A percentile compares a stretch with the other conserved stretches of the same genome.
These are phyloP conservation scores for Drosophila grimshawi DNA, from an alignment of 1,140 invertebrate species.

Conservation along the genomic window DNA sequence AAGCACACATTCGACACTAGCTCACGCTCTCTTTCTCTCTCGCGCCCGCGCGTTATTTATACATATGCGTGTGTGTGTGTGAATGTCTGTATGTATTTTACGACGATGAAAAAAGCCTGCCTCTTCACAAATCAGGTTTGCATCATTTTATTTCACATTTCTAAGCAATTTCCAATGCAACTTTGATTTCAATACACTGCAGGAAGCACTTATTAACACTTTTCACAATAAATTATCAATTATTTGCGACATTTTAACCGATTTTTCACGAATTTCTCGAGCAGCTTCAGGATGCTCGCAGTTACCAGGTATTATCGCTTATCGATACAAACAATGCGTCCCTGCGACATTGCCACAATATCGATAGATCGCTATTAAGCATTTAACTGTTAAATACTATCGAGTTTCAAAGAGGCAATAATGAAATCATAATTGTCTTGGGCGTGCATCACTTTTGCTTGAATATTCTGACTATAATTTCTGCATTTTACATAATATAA, in stretches of 20 bases:
- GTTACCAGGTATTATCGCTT: slow-evolving; percentile 39
- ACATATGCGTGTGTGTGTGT: slow-evolving; percentile 33
- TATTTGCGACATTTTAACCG: slow-evolving; percentile 60
- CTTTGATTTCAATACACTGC: slow-evolving; percentile 35
- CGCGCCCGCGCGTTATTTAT: slow-evolving; percentile 69
- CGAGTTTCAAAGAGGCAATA: neutral
- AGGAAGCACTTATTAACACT: slow-evolving; percentile 38
- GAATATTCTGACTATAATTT: no score
- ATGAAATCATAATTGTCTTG: no score
- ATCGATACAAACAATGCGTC: slow-evolving; percentile 31
- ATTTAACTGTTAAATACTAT: neutral
- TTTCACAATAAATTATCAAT: slow-evolving; percentile 60
- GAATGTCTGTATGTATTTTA: slow-evolving; percentile 71
- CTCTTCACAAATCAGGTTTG: slow-evolving; percentile 76
- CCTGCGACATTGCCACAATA: neutral
- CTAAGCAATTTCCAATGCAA: slow-evolving; percentile 29
- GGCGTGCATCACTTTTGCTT: no score
- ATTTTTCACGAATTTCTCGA: slow-evolving; percentile 56
- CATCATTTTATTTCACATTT: slow-evolving; percentile 58
- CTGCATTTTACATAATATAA: no score
- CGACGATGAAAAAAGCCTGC: slow-evolving; percentile 77
- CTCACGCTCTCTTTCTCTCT: slow-evolving; percentile 45
- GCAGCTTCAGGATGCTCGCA: slow-evolving; percentile 40
- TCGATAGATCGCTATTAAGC: slow-evolving; percentile 16
- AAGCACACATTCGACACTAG: slow-evolving; percentile 21